Conservation (phyloP, 2,113 vertebrate genomes). For the Saimiri boliviensis region DNA sequence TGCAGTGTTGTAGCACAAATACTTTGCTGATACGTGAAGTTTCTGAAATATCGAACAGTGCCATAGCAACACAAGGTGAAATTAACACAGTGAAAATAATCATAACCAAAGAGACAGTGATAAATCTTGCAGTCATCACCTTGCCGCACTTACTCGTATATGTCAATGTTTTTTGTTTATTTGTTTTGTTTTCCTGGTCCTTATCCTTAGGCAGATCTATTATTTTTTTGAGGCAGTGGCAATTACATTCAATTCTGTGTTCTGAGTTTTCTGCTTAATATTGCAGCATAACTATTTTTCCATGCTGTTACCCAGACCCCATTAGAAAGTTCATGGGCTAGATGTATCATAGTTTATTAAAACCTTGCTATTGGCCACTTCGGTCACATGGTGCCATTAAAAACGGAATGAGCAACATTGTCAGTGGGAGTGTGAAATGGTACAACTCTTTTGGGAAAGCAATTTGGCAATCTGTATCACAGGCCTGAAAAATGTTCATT, state of each 20-base stretch:
- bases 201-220: background rate
- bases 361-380: slow-evolving; percentile 43
- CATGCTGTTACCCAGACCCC: background rate
- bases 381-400: slow-evolving; percentile 45
- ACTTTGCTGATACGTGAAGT: background rate
- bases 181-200: background rate
- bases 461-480: slow-evolving; percentile 57
- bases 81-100: slow-evolving; percentile 22
- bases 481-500: slow-evolving; percentile 53
- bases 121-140: slow-evolving; percentile 35
- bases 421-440: slow-evolving; percentile 63
- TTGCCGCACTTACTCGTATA: background rate
- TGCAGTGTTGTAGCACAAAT: background rate
- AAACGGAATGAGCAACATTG: slow-evolving; percentile 37
- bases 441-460: slow-evolving; percentile 63
- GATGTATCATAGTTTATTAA: background rate
- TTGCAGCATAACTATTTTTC: slow-evolving; percentile 51
- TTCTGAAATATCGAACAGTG: slow-evolving; percentile 19
- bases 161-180: background rate
- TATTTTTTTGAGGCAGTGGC: background rate
- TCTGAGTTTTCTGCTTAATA: background rate
- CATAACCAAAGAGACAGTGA: background rate
- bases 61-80: background rate
- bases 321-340: slow-evolving; percentile 17
- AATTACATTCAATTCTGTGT: background rate